Percentiles rank a stretch among this genome's conserved stretches.
Evolutionary conservation across 1,140 invertebrate genomes (phyloP).

Genomic region (Drosophila mauritiana): DNA sequence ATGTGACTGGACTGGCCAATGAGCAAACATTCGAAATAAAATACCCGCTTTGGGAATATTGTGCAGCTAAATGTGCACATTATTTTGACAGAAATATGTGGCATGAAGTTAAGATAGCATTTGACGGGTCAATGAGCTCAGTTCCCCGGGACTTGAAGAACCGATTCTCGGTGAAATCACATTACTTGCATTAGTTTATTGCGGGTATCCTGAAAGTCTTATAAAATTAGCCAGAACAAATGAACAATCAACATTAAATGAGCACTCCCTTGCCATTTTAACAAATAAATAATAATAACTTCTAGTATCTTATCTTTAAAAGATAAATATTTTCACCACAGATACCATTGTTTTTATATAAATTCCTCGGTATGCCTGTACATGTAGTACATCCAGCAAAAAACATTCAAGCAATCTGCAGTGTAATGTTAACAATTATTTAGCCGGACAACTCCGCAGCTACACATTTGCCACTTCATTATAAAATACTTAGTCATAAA

Average conservation of each 20-base stretch:
- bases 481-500: slow-evolving; percentile 75
- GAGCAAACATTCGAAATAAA: slow-evolving; percentile 38
- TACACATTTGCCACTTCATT: slow-evolving; percentile 74
- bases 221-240: background rate
- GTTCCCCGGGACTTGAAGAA: background rate
- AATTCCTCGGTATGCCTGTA: slow-evolving; percentile 20
- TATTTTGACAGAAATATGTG: slow-evolving; percentile 46
- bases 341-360: slow-evolving; percentile 1
- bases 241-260: too few species aligned
- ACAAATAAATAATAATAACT: background rate
- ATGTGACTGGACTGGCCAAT: slow-evolving; percentile 52
- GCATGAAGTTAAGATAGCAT: slow-evolving; percentile 3
- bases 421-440: slow-evolving; percentile 49
- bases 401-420: slow-evolving; percentile 40
- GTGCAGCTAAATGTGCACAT: slow-evolving; percentile 30
- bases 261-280: too few species aligned
- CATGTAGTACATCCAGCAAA: slow-evolving; percentile 2
- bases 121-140: slow-evolving; percentile 44
- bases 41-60: slow-evolving; percentile 20
- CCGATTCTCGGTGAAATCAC: background rate
- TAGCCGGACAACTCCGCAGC: slow-evolving; percentile 32
- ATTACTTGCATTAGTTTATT: background rate
- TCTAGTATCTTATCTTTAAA: slow-evolving; percentile 5
- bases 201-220: background rate
- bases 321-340: slow-evolving; percentile 17